Percentiles rank a stretch among this genome's conserved stretches.
These are phyloP conservation scores for Carassius carassius DNA, from an alignment of 2,113 vertebrate species.

Conservation along the genomic window DNA sequence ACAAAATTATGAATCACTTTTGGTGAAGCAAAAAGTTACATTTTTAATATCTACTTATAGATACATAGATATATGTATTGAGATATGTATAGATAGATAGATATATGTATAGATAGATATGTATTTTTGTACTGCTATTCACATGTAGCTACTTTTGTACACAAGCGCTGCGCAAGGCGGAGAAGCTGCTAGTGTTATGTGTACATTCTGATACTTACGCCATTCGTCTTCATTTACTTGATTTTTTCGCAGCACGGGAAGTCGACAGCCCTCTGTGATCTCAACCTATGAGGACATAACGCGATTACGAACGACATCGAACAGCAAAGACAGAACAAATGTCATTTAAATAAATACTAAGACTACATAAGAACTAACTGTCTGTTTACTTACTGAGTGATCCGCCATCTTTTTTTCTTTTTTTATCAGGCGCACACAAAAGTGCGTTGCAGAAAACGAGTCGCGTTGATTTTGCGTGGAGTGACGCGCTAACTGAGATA, in stretches of 20 bases:
- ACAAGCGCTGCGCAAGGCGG: background rate
- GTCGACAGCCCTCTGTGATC: constrained; percentile 86
- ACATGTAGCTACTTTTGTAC: background rate
- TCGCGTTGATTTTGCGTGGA: background rate
- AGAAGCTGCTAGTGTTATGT: constrained; percentile 20
- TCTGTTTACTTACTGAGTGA: constrained; percentile 28
- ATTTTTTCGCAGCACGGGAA: constrained; percentile 89
- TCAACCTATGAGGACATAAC: constrained; percentile 75
- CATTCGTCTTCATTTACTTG: constrained; percentile 93
- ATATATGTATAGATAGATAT: too few species aligned
- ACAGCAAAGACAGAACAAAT: background rate
- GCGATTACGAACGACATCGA: constrained; percentile 6
- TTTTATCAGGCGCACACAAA: background rate
- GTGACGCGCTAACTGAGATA: background rate
- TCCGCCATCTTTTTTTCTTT: constrained; percentile 50
- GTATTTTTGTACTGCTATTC: background rate
- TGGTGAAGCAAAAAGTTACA: background rate
- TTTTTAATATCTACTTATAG: background rate
- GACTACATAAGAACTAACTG: background rate
- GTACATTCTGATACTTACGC: constrained; percentile 80
- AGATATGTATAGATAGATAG: too few species aligned
- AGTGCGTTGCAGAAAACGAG: background rate
- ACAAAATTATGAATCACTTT: constrained; percentile 1
- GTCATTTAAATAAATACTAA: background rate
- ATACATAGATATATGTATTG: too few species aligned